Evolutionary conservation across 2,113 vertebrate species (phyloP), one percentile per base, ranked within the genome.

Genomic region (Falcunculus frontatus): DNA sequence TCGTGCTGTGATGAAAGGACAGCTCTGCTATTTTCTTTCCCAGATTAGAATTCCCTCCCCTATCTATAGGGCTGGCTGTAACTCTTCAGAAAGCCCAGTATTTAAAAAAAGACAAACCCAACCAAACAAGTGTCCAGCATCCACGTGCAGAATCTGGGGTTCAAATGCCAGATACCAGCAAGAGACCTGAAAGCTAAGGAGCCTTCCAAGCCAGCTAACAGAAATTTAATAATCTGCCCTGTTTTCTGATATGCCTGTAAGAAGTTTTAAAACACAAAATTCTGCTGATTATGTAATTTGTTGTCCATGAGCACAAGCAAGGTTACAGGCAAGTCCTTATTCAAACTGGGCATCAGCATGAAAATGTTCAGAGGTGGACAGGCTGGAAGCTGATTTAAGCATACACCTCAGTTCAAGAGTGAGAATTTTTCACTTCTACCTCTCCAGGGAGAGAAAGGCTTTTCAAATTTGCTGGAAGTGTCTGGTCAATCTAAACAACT

Each of bases 1-100:
- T 99, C 99, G 10, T 99, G 99, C 99, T 99, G 98, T 33, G 90
- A 92, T 92, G 46, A 82, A 91, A 97, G 82, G 60, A 94, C 18
- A 88, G 32, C 42, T 84, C 56, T 46, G 46, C 64, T 53, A 67
- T 52, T 87, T 86, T 60, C 67, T 50, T 62, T 69, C 62, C 30
- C 63, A 76, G 26, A 65, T 39, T 10, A 84, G 81, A 77, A 59
- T 26, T 35, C 72, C 52, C 65, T 88, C 59, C 57, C 49, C 53
- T 41, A 64, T 13, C 52, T 44, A 27, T 1, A 55, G 4, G 8
- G 10, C 4, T 86, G 18, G 16, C 6, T 7, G 0, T 26, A 84
- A 47, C 21, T 81, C 30, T 33, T 70, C 64, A 56, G 22, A 77
- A 77, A 70, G 35, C 22, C 35, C 49, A 42, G 22, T 37, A 77